Evolutionary conservation across 2,888 invertebrate genomes (phyloP).

Genomic region (Tachina fera): DNA sequence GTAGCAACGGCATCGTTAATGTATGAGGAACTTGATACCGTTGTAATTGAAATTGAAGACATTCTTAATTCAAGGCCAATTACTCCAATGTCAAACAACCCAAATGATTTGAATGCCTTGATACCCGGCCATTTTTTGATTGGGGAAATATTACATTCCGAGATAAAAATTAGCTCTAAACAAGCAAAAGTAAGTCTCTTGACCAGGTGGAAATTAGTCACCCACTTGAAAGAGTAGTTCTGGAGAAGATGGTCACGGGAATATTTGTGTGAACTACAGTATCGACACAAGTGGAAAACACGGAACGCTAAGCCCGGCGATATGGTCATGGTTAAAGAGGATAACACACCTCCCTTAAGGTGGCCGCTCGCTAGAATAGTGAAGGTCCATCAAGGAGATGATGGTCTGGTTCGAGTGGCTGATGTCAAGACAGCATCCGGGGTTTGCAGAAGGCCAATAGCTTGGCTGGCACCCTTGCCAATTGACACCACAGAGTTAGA

Average conservation of each 20-base stretch:
- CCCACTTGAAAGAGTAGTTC: neutral
- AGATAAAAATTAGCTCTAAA: neutral
- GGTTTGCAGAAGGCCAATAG: too few species aligned
- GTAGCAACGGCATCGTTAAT: neutral
- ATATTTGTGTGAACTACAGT: too few species aligned
- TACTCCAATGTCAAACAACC: slow-evolving; percentile 17
- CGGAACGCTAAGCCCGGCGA: too few species aligned
- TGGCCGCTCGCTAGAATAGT: too few species aligned
- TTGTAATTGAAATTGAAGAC: slow-evolving; percentile 8
- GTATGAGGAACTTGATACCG: slow-evolving; percentile 30
- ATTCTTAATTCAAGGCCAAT: slow-evolving; percentile 24
- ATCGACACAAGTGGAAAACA: too few species aligned
- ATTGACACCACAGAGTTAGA: neutral
- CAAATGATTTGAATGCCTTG: slow-evolving; percentile 34
- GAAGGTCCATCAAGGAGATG: too few species aligned
- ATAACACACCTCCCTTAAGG: too few species aligned
- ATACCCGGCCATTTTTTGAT: slow-evolving; percentile 35
- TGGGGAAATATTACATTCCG: slow-evolving; percentile 4
- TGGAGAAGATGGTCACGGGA: slow-evolving; percentile 7
- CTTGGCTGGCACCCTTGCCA: too few species aligned
- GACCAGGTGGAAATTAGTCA: slow-evolving; percentile 3
- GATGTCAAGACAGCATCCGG: too few species aligned
- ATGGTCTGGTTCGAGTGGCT: too few species aligned
- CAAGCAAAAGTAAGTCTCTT: neutral
- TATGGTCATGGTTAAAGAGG: too few species aligned